These are phyloP conservation scores for Seriola rivoliana DNA, from an alignment of 2,113 vertebrate species.

Conservation along the genomic window DNA sequence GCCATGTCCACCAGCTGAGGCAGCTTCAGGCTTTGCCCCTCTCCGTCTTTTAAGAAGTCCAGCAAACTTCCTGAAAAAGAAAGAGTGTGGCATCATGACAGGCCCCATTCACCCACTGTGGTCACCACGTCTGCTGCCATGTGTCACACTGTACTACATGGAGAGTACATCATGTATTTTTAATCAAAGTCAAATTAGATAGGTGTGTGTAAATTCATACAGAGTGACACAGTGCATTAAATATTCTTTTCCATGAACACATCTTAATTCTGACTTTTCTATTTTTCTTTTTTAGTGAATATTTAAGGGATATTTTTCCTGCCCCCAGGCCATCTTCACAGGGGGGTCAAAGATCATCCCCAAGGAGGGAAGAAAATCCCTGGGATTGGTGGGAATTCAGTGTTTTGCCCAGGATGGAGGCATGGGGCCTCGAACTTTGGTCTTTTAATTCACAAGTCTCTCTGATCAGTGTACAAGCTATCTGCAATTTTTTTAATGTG, in stretches of 20 bases:
- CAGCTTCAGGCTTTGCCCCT: slow-evolving; percentile 89
- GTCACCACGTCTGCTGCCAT: neutral
- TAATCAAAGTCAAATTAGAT: neutral
- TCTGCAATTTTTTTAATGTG: slow-evolving; percentile 2
- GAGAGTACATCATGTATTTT: neutral
- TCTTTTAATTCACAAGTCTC: slow-evolving; percentile 22
- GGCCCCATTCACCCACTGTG: neutral
- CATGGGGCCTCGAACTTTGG: slow-evolving; percentile 21
- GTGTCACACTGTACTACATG: neutral
- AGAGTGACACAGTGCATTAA: neutral
- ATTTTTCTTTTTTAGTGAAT: slow-evolving; percentile 17
- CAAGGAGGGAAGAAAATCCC: slow-evolving; percentile 4
- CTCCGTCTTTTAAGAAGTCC: slow-evolving; percentile 93
- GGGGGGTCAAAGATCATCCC: slow-evolving; percentile 27
- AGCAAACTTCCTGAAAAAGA: slow-evolving; percentile 90
- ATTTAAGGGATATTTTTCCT: slow-evolving; percentile 21
- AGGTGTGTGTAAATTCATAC: neutral
- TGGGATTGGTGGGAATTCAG: slow-evolving; percentile 3
- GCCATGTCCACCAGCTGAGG: slow-evolving; percentile 97
- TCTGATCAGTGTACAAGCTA: neutral
- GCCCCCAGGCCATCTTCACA: slow-evolving; percentile 2
- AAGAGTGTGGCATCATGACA: neutral
- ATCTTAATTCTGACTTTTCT: neutral
- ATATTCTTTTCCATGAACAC: neutral
- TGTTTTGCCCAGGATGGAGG: slow-evolving; percentile 1